phyloP scores from a whole-genome alignment of 2,797 vertebrate species.

The Lophotriccus pileatus region DNA sequence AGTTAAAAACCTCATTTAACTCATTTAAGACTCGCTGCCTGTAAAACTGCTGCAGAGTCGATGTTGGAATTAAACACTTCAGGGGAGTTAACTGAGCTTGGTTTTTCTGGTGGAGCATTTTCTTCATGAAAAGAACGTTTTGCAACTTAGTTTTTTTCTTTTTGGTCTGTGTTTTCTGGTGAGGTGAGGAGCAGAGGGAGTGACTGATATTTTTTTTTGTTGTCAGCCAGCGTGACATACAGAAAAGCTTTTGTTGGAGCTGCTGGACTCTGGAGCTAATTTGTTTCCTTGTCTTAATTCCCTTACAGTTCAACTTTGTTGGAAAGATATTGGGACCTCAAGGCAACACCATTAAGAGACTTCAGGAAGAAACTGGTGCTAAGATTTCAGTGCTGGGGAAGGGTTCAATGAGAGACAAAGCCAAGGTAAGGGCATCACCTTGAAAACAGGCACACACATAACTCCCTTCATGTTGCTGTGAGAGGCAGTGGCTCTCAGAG shows the following conservation, averaged over 20 bases:
- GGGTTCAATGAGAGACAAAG: conserved; percentile 98
- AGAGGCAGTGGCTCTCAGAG: background rate
- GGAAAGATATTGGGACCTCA: conserved; percentile 97
- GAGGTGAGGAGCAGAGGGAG: background rate
- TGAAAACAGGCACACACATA: fast-evolving
- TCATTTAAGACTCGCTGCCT: background rate
- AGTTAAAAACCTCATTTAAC: background rate
- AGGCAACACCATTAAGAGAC: conserved; percentile 97
- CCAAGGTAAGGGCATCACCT: conserved; percentile 81
- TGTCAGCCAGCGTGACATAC: background rate
- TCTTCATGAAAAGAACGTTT: background rate
- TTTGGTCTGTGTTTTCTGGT: background rate
- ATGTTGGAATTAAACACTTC: background rate
- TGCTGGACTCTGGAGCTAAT: background rate
- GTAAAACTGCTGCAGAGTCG: background rate
- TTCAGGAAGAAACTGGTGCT: conserved; percentile 96
- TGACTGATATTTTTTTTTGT: background rate
- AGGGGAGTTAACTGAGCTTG: background rate
- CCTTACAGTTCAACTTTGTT: conserved; percentile 92
- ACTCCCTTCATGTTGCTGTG: fast-evolving
- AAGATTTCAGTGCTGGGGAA: conserved; percentile 97
- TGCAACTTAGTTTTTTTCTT: background rate
- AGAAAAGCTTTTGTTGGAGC: background rate
- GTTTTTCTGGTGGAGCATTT: background rate
- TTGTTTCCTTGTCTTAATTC: background rate